Percentiles rank a stretch among this genome's conserved stretches.
Conservation (phyloP, 92 coral and sea anemone genomes). For the Bergia sp. region DNA sequence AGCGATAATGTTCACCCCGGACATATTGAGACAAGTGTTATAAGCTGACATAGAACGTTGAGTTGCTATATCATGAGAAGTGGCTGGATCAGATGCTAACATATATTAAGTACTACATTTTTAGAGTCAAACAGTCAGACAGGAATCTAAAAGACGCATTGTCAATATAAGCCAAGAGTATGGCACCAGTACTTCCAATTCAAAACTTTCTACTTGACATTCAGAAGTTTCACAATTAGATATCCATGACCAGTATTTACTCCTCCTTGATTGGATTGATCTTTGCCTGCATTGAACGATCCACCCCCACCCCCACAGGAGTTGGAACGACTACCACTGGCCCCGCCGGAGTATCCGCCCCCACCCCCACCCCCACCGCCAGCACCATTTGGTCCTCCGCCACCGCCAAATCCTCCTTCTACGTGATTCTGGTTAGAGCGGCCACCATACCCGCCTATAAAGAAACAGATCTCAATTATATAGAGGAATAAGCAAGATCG, state of each 20-base stretch:
- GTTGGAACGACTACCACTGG: conserved; percentile 91
- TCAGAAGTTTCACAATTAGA: conserved; percentile 72
- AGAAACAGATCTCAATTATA: background rate
- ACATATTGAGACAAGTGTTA: background rate
- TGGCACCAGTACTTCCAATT: too few relatives aligned
- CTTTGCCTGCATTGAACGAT: conserved; percentile 75
- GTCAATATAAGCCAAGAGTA: background rate
- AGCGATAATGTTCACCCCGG: background rate
- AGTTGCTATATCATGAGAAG: background rate
- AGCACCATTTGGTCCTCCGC: conserved; percentile 95
- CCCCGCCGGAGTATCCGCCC: conserved; percentile 94
- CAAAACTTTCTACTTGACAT: conserved; percentile 44
- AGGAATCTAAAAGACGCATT: background rate
- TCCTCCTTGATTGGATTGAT: conserved; percentile 80
- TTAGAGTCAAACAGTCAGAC: background rate
- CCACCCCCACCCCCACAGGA: conserved; percentile 98
- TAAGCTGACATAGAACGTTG: background rate
- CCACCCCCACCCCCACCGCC: conserved; percentile 97
- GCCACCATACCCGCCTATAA: conserved; percentile 79
- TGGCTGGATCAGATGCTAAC: background rate
- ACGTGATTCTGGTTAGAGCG: conserved; percentile 84
- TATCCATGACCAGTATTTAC: conserved; percentile 77
- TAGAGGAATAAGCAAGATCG: background rate
- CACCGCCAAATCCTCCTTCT: conserved; percentile 92
- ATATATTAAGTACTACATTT: too few relatives aligned